Evolutionary conservation across 2,888 invertebrate genomes (phyloP), one percentile per base, ranked within the genome.

Genomic region (Crocallis elinguaria): DNA sequence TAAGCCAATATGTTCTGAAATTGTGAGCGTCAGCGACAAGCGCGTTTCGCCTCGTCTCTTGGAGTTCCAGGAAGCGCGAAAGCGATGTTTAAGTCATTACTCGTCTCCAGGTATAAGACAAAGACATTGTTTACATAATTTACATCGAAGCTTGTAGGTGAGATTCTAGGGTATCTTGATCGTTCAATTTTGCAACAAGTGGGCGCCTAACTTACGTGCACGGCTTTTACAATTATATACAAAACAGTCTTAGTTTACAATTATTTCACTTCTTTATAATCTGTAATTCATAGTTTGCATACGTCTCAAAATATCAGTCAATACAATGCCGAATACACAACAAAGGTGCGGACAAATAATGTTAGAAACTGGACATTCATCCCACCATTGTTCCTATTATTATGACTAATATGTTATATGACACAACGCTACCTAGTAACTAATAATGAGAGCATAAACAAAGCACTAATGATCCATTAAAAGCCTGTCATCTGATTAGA

Each of bases 91-190:
- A 63, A 69, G 68, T 75, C 75, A 75, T 67, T 67, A 64, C 59
- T 64, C 58, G 57, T 59, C 64, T 64, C 54, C 50, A 51, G 62
- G 8, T 39, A 64, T 75, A 72, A 78, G 71, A 86, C 84, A 84
- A 86, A 84, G 86, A 73, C 78, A 64, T 82, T 82, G 83, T 83
- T 82, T 81, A 73, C 54, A 32, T 44, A n/a, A n/a, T n/a, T n/a
- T 50, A 48, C 48, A 38, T 41, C 50, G n/a, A 4, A 2, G 16
- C 36, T 16, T 33, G 43, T 36, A 45, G 27, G 27, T 33, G 30
- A 44, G 30, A 45, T 42, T 46, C 32, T 50, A 27, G 9, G 19
- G 30, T 21, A 7, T 17, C n/a, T 14, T 38, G 32, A 32, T 33
- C 19, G 49, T 49, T 45, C 33, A 49, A 13, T 25, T 48, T 37